Evolutionary conservation across 1,140 invertebrate species (phyloP), one percentile per base, ranked within the genome.

Genomic region (Colletes latitarsis): DNA sequence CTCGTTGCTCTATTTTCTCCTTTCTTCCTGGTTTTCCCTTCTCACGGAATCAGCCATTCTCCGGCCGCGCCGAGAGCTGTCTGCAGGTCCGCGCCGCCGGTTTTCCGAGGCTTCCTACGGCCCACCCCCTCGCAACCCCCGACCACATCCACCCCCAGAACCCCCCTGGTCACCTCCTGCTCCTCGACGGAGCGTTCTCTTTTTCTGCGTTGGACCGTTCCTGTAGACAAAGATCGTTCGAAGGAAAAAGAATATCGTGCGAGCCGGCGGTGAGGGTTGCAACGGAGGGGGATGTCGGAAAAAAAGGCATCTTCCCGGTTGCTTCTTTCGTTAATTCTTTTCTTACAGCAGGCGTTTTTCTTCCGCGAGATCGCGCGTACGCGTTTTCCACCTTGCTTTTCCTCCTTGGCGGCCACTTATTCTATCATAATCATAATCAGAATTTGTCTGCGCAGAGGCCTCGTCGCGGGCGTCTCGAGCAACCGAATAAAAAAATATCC

Each of bases 11-110:
- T 77, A 60, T 77, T 77, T 74, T 52, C 43, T 67, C 57, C 58
- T 74, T 69, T 58, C 60, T 63, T 71, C 67, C 43, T 53, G 55
- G 75, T 77, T 68, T 87, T 82, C 84, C 84, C 73, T 87, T 82
- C 78, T 81, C 73, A 82, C 80, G 67, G 84, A 89, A 90, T 90
- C 89, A 88, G 82, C 82, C 85, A 88, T 88, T 90, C 88, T 86
- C 85, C 84, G 80, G 86, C 82, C 88, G 81, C 79, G 79, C 82
- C 67, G 78, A 58, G 87, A 89, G 87, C 85, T 88, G 89, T 90
- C 88, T 89, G 85, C 82, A 85, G 87, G 87, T 88, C 84, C 84
- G 77, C 86, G 73, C 87, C 88, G 77, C 75, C 84, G 84, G 69
- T 86, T 86, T 83, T 86, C 85, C 74, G 72, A 82, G 49, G 77